phyloP scores from a whole-genome alignment of 2,797 vertebrate species.

The Tamandua tetradactyla region DNA sequence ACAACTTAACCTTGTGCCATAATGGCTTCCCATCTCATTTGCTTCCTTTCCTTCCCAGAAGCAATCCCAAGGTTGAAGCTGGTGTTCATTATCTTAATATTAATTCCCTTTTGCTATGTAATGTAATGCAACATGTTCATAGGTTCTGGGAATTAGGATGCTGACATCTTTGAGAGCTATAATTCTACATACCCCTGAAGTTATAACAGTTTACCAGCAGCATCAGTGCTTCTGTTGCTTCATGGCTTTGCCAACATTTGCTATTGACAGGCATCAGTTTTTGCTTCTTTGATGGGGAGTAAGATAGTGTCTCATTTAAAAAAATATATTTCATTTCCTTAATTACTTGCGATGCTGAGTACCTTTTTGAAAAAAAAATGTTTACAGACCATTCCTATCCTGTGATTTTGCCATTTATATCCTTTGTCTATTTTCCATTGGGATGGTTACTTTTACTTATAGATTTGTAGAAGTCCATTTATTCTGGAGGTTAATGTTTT shows the following conservation, averaged over 20 bases:
- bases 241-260: not conserved
- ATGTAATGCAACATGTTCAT: not conserved
- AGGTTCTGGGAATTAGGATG: too few species aligned
- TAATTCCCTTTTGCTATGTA: not conserved
- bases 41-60: not conserved
- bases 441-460: not conserved
- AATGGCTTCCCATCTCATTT: not conserved
- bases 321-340: not conserved
- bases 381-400: not conserved
- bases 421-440: not conserved
- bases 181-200: not conserved
- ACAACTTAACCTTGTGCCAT: not conserved
- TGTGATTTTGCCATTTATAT: not conserved
- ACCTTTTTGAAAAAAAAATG: not conserved
- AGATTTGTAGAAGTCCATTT: slow-evolving; percentile 11
- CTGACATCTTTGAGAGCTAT: not conserved
- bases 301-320: not conserved
- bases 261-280: not conserved
- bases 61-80: not conserved
- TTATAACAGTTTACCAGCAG: not conserved
- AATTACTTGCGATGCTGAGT: not conserved
- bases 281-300: not conserved
- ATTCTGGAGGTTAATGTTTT: not conserved
- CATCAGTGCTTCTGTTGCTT: not conserved
- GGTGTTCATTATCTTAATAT: not conserved